phyloP scores from a whole-genome alignment of 2,888 invertebrate genomes.

The Drosophila crucigera region DNA sequence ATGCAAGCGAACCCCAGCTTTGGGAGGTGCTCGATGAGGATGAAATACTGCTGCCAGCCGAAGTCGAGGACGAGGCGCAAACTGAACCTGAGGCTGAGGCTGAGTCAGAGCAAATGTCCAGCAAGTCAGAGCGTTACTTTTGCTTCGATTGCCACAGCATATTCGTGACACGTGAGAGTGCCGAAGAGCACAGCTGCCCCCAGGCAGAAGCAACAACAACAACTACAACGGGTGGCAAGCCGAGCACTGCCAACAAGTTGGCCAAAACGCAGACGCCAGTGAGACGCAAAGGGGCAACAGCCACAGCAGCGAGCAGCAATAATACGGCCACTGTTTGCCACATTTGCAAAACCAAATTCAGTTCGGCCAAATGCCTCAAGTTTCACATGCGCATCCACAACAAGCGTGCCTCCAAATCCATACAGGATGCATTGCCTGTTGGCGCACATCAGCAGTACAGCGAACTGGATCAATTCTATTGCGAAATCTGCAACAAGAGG shows the following conservation, averaged over 20 bases:
- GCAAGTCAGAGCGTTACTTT: conserved; percentile 67
- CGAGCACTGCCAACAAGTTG: conserved; percentile 20
- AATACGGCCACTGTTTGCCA: conserved; percentile 85
- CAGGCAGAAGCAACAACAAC: conserved; percentile 28
- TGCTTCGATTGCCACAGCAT: conserved; percentile 79
- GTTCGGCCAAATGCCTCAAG: conserved; percentile 87
- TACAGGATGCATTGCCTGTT: conserved; percentile 82
- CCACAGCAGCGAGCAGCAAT: conserved; percentile 3
- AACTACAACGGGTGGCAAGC: conserved; percentile 7
- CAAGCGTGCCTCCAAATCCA: conserved; percentile 87
- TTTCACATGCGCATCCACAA: conserved; percentile 91
- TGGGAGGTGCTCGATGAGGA: conserved; percentile 64
- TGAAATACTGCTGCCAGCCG: neutral
- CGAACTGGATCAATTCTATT: conserved; percentile 85
- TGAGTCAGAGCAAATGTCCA: conserved; percentile 17
- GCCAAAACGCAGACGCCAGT: conserved; percentile 39
- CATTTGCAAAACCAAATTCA: conserved; percentile 89
- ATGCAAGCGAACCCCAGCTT: conserved; percentile 36
- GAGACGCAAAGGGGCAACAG: conserved; percentile 28
- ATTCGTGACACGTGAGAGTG: conserved; percentile 69
- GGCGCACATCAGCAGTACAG: conserved; percentile 81
- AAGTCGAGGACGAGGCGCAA: neutral
- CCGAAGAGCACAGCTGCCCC: conserved; percentile 76
- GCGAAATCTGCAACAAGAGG: conserved; percentile 87
- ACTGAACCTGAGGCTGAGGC: conserved; percentile 6